These are phyloP conservation scores for Calameuta pallipes DNA, from an alignment of 2,888 invertebrate genomes.

Conservation along the genomic window DNA sequence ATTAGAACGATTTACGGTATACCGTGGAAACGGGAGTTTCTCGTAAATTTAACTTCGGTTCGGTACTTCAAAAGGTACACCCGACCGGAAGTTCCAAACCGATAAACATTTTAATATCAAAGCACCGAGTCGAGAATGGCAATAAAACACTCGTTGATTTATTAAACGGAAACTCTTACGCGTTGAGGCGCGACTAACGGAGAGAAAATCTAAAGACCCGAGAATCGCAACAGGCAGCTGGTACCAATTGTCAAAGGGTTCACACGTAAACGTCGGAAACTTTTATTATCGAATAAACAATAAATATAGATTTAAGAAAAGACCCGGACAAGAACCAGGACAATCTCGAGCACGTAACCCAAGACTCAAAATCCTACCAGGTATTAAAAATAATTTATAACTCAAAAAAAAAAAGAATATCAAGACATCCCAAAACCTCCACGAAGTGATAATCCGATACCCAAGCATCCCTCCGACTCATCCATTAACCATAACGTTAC, in stretches of 20 bases:
- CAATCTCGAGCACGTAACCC: slow-evolving; percentile 22
- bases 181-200: not conserved
- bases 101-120: slow-evolving; percentile 7
- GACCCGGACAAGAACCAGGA: slow-evolving; percentile 21
- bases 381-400: slow-evolving; percentile 54
- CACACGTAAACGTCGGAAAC: too few species aligned
- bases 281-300: slow-evolving; percentile 31
- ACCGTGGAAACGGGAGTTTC: not conserved
- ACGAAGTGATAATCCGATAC: too few species aligned
- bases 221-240: not conserved
- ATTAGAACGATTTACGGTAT: slow-evolving; percentile 6
- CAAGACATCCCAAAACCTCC: too few species aligned
- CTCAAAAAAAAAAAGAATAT: not conserved
- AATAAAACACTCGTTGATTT: not conserved
- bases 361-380: slow-evolving; percentile 38
- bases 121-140: not conserved
- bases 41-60: not conserved
- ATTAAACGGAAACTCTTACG: not conserved
- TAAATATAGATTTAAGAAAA: slow-evolving; percentile 43
- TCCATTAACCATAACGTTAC: too few species aligned
- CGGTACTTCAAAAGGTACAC: not conserved
- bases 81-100: not conserved
- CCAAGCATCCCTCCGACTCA: too few species aligned
- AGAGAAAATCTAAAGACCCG: slow-evolving; percentile 14
- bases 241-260: too few species aligned